Evolutionary conservation across 2,888 invertebrate species (phyloP).

Genomic region (Masnerella sp.): DNA sequence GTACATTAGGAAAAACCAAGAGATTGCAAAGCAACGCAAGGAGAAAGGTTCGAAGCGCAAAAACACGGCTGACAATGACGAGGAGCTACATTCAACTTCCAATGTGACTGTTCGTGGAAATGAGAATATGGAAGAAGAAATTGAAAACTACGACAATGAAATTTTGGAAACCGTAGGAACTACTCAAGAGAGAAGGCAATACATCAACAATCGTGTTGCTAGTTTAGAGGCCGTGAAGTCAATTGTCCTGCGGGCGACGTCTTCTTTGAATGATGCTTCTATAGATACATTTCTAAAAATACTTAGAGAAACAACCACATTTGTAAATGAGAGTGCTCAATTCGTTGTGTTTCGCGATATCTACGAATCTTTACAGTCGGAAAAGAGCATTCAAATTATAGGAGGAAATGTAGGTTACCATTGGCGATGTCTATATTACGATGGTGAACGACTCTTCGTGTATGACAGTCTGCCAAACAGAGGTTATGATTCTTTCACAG

Average conservation of each 20-base stretch:
- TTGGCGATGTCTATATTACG: conserved; percentile 56
- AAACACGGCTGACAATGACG: neutral
- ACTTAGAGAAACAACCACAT: conserved; percentile 5
- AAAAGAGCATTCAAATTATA: conserved; percentile 45
- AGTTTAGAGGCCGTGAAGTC: conserved; percentile 3
- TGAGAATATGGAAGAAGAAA: neutral
- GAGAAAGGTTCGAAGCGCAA: neutral
- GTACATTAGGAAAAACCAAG: neutral
- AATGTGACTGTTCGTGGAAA: neutral
- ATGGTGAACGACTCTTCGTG: conserved; percentile 39
- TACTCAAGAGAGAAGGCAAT: conserved; percentile 1
- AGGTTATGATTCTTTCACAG: neutral
- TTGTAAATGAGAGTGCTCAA: conserved; percentile 24
- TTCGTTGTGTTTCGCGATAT: conserved; percentile 8
- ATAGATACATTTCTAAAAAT: conserved; percentile 13
- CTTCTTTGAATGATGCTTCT: neutral
- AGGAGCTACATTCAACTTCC: too few species aligned
- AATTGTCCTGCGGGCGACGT: neutral
- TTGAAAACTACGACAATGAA: conserved; percentile 13
- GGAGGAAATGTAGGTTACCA: conserved; percentile 45
- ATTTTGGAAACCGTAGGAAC: neutral
- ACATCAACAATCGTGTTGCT: neutral
- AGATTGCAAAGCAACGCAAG: neutral
- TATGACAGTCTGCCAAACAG: conserved; percentile 13
- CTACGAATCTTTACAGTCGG: neutral